phyloP scores from a whole-genome alignment of 2,888 invertebrate genomes.

The Chalcosyrphus nemorum region DNA sequence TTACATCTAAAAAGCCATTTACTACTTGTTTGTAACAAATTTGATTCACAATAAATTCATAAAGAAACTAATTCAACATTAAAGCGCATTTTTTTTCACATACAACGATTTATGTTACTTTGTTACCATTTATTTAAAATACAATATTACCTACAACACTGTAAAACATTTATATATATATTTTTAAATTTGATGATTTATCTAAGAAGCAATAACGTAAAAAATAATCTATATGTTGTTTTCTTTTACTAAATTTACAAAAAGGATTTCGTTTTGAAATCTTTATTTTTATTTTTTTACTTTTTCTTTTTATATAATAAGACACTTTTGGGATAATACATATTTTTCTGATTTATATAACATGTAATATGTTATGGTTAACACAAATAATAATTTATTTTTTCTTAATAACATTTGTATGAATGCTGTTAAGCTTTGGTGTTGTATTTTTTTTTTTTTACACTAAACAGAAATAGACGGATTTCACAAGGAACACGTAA shows the following conservation, averaged over 20 bases:
- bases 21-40: conserved; percentile 31
- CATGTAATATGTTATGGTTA: conserved; percentile 13
- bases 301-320: conserved; percentile 54
- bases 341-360: conserved; percentile 38
- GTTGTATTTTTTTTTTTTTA: conserved; percentile 45
- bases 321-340: conserved; percentile 71
- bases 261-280: conserved; percentile 35
- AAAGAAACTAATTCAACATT: conserved; percentile 46
- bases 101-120: conserved; percentile 42
- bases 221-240: conserved; percentile 39
- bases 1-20: conserved; percentile 40
- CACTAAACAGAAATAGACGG: conserved; percentile 77
- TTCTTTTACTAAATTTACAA: conserved; percentile 44
- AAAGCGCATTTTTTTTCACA: conserved; percentile 61
- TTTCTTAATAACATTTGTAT: conserved; percentile 33
- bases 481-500: conserved; percentile 79
- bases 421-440: conserved; percentile 37
- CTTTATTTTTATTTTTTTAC: conserved; percentile 14
- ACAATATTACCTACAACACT: conserved; percentile 34
- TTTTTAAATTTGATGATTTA: conserved; percentile 58
- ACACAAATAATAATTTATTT: conserved; percentile 42
- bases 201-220: conserved; percentile 67
- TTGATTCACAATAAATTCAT: conserved; percentile 29
- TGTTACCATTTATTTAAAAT: conserved; percentile 27
- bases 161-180: conserved; percentile 60